These are phyloP conservation scores for Charaxes varanes DNA, from an alignment of 1,140 invertebrate genomes.

Conservation along the genomic window DNA sequence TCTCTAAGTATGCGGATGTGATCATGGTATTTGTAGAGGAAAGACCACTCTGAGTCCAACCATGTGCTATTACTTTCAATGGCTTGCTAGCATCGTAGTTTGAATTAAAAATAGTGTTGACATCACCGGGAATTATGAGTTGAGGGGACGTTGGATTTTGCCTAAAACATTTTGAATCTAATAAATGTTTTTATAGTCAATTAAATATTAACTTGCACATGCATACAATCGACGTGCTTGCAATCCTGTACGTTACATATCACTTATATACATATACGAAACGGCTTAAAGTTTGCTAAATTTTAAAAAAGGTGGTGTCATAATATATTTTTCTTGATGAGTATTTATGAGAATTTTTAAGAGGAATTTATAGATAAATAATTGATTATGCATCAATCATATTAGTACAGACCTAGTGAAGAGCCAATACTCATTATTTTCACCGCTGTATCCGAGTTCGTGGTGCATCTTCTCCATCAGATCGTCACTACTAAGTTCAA, in stretches of 20 bases:
- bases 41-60: conserved; percentile 33
- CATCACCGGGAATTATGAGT: conserved; percentile 24
- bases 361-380: neutral
- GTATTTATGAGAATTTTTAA: no score
- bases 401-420: conserved; percentile 27
- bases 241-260: no score
- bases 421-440: conserved; percentile 29
- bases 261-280: no score
- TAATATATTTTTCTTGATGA: no score
- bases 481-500: no score
- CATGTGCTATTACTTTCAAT: conserved; percentile 36
- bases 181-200: neutral
- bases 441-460: no score
- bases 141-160: conserved; percentile 25
- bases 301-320: no score
- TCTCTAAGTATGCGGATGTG: conserved; percentile 47
- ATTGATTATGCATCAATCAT: neutral
- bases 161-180: conserved; percentile 21
- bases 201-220: neutral
- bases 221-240: no score
- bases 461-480: no score
- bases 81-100: conserved; percentile 27
- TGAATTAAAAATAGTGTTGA: conserved; percentile 26
- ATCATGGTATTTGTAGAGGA: conserved; percentile 22
- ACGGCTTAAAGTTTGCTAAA: no score